phyloP scores from a whole-genome alignment of 2,797 vertebrate genomes.

The Strix occidentalis region DNA sequence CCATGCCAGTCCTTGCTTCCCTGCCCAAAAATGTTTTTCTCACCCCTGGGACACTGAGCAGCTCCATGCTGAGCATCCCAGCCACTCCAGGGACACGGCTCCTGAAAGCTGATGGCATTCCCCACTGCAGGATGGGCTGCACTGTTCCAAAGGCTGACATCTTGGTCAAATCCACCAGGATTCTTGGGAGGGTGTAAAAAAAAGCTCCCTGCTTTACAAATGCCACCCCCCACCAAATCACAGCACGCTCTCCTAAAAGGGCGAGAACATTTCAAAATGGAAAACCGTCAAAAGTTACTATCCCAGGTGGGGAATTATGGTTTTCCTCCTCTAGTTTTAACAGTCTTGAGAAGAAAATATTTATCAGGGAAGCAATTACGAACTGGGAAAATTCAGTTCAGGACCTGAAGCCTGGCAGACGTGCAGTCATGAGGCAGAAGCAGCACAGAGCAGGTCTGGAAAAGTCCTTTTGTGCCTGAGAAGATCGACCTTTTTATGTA shows the following conservation, averaged over 20 bases:
- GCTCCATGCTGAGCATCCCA: not conserved
- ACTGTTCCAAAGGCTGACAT: not conserved
- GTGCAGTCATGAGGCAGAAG: not conserved
- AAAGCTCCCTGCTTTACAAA: not conserved
- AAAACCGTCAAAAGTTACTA: too few relatives aligned
- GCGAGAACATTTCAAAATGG: fast-evolving
- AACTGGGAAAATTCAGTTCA: not conserved
- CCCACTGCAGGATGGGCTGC: too few relatives aligned
- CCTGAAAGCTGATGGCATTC: not conserved
- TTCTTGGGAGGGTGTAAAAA: not conserved
- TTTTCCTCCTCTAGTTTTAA: not conserved
- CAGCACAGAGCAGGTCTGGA: not conserved
- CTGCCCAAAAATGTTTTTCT: not conserved
- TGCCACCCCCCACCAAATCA: not conserved
- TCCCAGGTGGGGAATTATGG: fast-evolving
- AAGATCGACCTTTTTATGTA: not conserved
- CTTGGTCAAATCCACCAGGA: not conserved
- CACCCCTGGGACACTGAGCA: not conserved
- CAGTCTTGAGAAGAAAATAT: not conserved
- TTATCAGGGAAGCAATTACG: not conserved
- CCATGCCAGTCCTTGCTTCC: not conserved
- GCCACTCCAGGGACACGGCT: fast-evolving
- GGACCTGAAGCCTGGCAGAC: not conserved
- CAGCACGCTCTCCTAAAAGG: fast-evolving
- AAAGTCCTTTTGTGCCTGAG: not conserved